phyloP scores from a whole-genome alignment of 2,797 vertebrate genomes.

The Spheniscus humboldti region DNA sequence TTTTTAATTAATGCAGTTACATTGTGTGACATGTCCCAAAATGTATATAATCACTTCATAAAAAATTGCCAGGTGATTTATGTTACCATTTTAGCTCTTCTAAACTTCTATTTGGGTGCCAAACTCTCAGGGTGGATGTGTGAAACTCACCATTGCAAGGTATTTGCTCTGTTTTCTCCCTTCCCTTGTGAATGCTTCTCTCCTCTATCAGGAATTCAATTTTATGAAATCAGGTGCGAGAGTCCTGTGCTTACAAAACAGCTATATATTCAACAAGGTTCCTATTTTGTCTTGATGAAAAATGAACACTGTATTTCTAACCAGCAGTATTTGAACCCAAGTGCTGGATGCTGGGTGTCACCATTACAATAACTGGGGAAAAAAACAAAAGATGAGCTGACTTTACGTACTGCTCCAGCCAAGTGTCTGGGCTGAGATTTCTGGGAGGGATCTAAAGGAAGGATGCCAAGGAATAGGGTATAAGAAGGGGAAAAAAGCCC shows the following conservation, averaged over 20 bases:
- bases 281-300: not conserved
- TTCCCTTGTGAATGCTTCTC: not conserved
- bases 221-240: not conserved
- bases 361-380: not conserved
- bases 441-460: not conserved
- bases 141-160: not conserved
- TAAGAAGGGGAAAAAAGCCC: not conserved
- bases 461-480: not conserved
- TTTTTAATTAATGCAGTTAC: conserved; percentile 30
- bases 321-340: not conserved
- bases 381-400: not conserved
- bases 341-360: not conserved
- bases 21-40: not conserved
- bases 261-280: not conserved
- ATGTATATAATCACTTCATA: not conserved
- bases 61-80: conserved; percentile 30
- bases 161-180: not conserved
- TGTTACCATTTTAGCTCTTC: not conserved
- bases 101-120: not conserved
- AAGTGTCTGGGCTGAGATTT: not conserved
- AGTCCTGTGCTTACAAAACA: not conserved
- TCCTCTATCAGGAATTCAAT: not conserved
- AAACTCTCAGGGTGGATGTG: not conserved
- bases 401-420: not conserved
- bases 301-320: not conserved